These are phyloP conservation scores for Alaudala cheleensis DNA, from an alignment of 2,113 vertebrate genomes.

Conservation along the genomic window DNA sequence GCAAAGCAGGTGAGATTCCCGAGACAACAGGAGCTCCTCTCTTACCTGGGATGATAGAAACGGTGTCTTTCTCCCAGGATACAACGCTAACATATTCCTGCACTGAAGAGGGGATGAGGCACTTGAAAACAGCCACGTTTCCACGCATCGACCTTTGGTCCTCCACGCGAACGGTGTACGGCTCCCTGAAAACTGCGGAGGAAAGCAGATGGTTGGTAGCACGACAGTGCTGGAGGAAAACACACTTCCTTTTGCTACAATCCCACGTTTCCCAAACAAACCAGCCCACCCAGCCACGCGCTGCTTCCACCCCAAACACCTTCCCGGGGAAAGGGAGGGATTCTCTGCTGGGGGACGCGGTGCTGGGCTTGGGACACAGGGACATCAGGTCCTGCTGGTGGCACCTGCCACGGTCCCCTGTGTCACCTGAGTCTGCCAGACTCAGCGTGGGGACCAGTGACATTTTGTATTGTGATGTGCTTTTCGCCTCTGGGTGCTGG, in stretches of 20 bases:
- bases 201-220: conserved; percentile 44
- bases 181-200: conserved; percentile 95
- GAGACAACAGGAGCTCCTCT: not conserved
- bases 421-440: fast-evolving
- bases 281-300: conserved; percentile 24
- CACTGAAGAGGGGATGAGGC: conserved; percentile 98
- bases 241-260: conserved; percentile 16
- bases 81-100: conserved; percentile 98
- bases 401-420: not conserved
- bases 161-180: conserved; percentile 98
- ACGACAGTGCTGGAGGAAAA: conserved; percentile 9
- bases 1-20: not conserved
- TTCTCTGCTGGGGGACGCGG: fast-evolving
- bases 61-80: conserved; percentile 99
- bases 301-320: not conserved
- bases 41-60: conserved; percentile 97
- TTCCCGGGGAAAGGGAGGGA: not conserved
- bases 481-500: not conserved
- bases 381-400: not conserved
- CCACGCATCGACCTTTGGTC: conserved; percentile 99
- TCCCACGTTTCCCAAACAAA: conserved; percentile 48
- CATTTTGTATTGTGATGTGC: fast-evolving
- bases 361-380: not conserved
- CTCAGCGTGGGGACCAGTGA: not conserved
- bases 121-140: conserved; percentile 99